Conservation (phyloP, 1,140 invertebrate genomes). For the Leptinotarsa undecemlineata region DNA sequence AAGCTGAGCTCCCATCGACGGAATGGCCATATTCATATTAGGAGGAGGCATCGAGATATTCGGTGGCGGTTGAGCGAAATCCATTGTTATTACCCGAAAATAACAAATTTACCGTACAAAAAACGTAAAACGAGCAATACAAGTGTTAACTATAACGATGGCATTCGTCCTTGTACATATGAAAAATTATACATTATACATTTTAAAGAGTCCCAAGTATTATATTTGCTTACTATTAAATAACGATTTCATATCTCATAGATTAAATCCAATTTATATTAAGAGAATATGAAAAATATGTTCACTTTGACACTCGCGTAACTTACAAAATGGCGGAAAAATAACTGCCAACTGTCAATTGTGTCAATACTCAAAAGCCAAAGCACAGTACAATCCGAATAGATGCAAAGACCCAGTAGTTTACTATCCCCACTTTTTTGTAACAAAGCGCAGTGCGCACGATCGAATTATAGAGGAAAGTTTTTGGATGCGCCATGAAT, state of each 20-base stretch:
- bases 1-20: constrained; percentile 18
- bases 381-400: too few species aligned
- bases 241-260: background rate
- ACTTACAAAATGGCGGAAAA: background rate
- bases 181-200: background rate
- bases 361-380: too few species aligned
- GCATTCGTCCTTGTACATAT: background rate
- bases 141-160: background rate
- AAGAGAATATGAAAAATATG: background rate
- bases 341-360: too few species aligned
- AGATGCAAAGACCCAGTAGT: too few species aligned
- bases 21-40: constrained; percentile 39
- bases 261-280: background rate
- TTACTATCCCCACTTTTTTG: too few species aligned
- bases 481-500: too few species aligned
- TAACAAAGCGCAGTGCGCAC: too few species aligned
- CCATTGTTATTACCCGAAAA: constrained; percentile 37
- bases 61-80: constrained; percentile 51
- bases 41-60: constrained; percentile 44
- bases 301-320: constrained; percentile 1
- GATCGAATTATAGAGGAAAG: too few species aligned
- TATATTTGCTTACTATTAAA: background rate
- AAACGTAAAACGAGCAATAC: background rate
- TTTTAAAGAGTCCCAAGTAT: background rate
- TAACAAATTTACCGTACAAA: background rate